Percentiles rank a stretch among this genome's conserved stretches.
These are phyloP conservation scores for Balaenoptera acutorostrata DNA, from an alignment of 2,113 vertebrate species.

Conservation along the genomic window DNA sequence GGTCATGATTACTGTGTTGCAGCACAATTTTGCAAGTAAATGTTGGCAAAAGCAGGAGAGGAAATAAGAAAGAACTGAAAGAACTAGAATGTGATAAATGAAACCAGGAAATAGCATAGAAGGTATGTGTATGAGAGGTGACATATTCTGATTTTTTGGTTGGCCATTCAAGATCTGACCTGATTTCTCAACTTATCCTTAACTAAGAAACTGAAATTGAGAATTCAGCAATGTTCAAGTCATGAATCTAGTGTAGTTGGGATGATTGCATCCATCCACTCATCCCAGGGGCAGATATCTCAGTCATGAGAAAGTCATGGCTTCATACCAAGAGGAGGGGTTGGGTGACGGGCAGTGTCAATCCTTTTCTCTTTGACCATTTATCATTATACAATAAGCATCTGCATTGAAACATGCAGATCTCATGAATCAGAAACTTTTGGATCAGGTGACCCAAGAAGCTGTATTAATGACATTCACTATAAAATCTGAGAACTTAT, in stretches of 20 bases:
- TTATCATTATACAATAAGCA: background rate
- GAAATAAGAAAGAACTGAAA: background rate
- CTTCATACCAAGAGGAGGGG: background rate
- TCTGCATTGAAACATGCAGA: background rate
- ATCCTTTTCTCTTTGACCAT: background rate
- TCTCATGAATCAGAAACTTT: background rate
- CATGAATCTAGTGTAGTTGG: background rate
- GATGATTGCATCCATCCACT: background rate
- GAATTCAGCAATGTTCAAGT: background rate
- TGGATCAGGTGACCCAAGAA: background rate
- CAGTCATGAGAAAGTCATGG: background rate
- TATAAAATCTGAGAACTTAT: background rate
- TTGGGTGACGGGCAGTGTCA: background rate
- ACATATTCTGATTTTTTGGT: background rate
- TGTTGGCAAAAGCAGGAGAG: background rate
- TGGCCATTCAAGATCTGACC: background rate
- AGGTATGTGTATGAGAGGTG: background rate
- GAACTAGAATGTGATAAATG: background rate
- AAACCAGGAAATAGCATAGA: background rate
- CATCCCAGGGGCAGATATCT: background rate
- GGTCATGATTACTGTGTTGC: rapidly evolving
- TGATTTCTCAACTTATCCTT: background rate
- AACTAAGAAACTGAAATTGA: background rate
- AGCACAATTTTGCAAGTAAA: background rate
- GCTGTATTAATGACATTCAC: background rate